Conservation (phyloP, 2,113 vertebrate species). For the Hepsetus odoe region DNA sequence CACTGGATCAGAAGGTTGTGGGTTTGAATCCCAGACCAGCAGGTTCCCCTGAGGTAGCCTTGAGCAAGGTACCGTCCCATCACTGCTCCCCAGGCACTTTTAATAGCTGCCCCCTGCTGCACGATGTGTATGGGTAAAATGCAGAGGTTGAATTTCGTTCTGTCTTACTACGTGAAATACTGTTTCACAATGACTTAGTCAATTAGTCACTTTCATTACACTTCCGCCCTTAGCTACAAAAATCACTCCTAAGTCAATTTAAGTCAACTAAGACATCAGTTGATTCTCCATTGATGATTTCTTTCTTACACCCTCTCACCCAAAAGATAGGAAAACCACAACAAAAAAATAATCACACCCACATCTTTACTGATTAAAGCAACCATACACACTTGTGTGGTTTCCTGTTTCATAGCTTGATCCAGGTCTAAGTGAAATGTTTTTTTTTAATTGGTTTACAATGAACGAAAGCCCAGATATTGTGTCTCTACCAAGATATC, state of each 20-base stretch:
- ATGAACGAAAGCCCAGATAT: not conserved
- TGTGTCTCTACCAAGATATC: not conserved
- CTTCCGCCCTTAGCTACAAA: not conserved
- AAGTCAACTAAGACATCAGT: not conserved
- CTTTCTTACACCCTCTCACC: not conserved
- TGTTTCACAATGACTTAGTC: not conserved
- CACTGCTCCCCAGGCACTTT: no score
- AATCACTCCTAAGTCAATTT: not conserved
- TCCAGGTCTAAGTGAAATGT: not conserved
- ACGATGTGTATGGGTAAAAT: no score
- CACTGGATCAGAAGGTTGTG: no score
- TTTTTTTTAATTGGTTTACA: not conserved
- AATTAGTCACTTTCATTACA: no score
- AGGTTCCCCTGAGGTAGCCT: no score
- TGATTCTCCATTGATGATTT: no score
- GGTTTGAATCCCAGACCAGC: no score
- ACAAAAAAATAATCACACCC: not conserved
- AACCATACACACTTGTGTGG: not conserved
- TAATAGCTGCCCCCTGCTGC: no score
- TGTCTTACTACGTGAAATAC: not conserved
- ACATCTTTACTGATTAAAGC: slow-evolving; percentile 19
- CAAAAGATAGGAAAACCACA: not conserved
- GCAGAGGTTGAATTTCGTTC: no score
- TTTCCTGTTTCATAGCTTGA: not conserved
- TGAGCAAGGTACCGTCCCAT: no score